A percentile compares a stretch with the other conserved stretches of the same genome.
phyloP scores from a whole-genome alignment of 2,888 invertebrate species.

The Atethmia centrago region DNA sequence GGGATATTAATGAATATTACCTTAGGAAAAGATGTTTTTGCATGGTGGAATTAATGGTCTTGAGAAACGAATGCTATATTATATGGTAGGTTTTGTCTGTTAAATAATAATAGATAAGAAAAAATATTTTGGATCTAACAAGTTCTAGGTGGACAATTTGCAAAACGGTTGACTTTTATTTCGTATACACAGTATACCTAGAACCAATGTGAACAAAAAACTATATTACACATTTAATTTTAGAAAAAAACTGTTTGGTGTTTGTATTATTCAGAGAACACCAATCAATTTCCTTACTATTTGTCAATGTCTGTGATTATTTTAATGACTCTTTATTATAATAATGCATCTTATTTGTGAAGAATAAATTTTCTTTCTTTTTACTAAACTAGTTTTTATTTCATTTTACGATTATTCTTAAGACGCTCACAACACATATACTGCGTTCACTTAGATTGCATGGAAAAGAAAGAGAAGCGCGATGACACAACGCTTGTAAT shows the following conservation, averaged over 20 bases:
- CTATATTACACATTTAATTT: not conserved
- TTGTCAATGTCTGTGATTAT: not conserved
- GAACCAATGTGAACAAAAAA: not conserved
- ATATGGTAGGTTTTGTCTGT: not conserved
- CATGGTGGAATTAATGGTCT: not conserved
- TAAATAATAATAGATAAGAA: not conserved
- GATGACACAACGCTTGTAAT: no score
- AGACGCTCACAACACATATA: no score
- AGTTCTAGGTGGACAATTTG: not conserved
- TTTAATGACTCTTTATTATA: not conserved
- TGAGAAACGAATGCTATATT: not conserved
- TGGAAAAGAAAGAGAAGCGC: no score
- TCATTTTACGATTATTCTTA: not conserved
- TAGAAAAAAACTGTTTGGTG: not conserved
- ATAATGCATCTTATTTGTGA: no score
- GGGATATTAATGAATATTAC: slow-evolving; percentile 60
- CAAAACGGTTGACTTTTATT: not conserved
- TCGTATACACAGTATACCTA: not conserved
- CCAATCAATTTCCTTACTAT: not conserved
- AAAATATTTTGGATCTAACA: not conserved
- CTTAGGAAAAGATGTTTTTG: slow-evolving; percentile 39
- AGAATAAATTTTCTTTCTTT: not conserved
- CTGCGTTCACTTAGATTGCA: no score
- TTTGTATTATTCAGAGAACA: not conserved
- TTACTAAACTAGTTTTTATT: not conserved